These are phyloP conservation scores for Trichopria drosophilae DNA, from an alignment of 2,888 invertebrate genomes.

Conservation along the genomic window DNA sequence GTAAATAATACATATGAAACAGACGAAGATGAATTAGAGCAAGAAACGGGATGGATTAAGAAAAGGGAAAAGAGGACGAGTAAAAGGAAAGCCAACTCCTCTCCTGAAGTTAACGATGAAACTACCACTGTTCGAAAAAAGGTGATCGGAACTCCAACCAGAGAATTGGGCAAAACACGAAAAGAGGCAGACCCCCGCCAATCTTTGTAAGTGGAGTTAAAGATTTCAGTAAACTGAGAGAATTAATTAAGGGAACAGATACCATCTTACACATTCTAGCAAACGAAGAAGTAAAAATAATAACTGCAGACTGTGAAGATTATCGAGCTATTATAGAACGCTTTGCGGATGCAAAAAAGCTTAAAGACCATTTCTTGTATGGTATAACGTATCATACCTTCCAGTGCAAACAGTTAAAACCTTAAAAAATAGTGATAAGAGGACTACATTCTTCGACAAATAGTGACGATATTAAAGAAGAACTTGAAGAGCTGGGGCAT, in stretches of 20 bases:
- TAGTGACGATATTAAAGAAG: neutral
- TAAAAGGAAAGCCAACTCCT: no score
- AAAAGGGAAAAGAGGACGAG: neutral
- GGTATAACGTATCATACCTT: conserved; percentile 4
- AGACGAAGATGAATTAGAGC: conserved; percentile 6
- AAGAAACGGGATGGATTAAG: conserved; percentile 1
- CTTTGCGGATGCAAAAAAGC: neutral
- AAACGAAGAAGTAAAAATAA: conserved; percentile 5
- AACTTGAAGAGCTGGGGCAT: conserved; percentile 3
- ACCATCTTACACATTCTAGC: neutral
- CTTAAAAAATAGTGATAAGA: conserved; percentile 3
- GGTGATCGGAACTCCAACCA: no score
- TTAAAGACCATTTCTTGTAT: neutral
- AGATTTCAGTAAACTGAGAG: conserved; percentile 1
- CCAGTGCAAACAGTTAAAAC: neutral
- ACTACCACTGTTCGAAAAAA: no score
- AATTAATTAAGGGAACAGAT: neutral
- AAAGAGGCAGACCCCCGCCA: neutral
- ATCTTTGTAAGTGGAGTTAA: neutral
- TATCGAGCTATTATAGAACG: neutral
- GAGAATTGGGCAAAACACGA: neutral
- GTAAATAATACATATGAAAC: neutral
- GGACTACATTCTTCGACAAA: conserved; percentile 1
- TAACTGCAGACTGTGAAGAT: neutral
- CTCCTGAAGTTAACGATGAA: no score